Evolutionary conservation across 2,113 vertebrate genomes (phyloP).

Genomic region (Macquaria ambigua): DNA sequence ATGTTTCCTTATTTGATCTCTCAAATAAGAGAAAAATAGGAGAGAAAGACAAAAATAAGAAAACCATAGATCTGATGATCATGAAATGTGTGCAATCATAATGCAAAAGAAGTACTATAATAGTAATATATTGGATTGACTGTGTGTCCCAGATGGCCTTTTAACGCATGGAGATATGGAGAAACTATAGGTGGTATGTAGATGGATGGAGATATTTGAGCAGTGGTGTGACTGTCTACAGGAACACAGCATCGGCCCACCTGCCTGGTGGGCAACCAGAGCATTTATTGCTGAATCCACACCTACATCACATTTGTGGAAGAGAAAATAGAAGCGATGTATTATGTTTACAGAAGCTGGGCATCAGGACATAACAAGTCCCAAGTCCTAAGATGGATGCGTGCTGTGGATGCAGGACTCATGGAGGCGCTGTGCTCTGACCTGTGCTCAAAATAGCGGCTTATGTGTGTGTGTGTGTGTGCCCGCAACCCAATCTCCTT

Average conservation of each 20-base stretch:
- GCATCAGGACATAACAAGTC: too few relatives aligned
- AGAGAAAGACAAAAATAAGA: not conserved
- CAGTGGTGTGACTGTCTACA: not conserved
- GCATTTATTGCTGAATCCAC: not conserved
- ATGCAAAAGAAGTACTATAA: not conserved
- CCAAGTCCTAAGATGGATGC: not conserved
- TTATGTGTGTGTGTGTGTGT: too few relatives aligned
- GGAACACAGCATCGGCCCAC: not conserved
- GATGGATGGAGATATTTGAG: not conserved
- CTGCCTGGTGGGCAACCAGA: not conserved
- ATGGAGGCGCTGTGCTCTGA: not conserved
- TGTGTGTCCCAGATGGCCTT: not conserved
- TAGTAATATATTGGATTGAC: not conserved
- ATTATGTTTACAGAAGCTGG: too few relatives aligned
- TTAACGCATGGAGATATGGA: not conserved
- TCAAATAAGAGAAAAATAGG: not conserved
- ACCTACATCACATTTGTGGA: too few relatives aligned
- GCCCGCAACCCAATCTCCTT: not conserved
- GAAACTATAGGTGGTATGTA: not conserved
- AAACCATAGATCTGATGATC: not conserved
- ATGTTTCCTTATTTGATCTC: not conserved
- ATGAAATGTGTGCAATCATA: not conserved
- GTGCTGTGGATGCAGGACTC: not conserved
- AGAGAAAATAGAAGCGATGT: too few relatives aligned
- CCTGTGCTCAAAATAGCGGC: too few relatives aligned